phyloP scores from a whole-genome alignment of 2,797 vertebrate species.

The Pempheris klunzingeri region DNA sequence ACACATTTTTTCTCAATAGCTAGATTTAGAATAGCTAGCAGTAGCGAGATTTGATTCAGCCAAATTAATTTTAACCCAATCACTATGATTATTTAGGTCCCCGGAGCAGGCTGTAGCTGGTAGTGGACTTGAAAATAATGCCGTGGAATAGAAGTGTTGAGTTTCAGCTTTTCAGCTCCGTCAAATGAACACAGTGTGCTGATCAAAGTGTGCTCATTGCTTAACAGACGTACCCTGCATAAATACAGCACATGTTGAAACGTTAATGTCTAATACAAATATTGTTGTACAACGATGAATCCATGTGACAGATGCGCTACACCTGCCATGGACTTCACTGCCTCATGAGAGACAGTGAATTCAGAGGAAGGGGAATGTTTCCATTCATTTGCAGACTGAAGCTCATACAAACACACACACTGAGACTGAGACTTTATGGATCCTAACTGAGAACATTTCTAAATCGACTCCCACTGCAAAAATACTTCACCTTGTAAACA shows the following conservation, averaged over 20 bases:
- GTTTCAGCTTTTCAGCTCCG: conserved; percentile 24
- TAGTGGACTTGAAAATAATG: not conserved
- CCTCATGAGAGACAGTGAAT: not conserved
- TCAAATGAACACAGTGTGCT: not conserved
- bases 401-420: no score
- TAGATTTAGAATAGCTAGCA: no score
- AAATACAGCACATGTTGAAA: conserved; percentile 33
- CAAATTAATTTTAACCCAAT: not conserved
- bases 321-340: conserved; percentile 19
- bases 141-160: not conserved
- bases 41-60: conserved; percentile 9
- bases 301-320: conserved; percentile 10
- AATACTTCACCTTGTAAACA: conserved; percentile 34
- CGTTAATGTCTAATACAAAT: conserved; percentile 29
- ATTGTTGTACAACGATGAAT: conserved; percentile 9
- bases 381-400: conserved; percentile 25
- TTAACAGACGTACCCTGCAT: conserved; percentile 8
- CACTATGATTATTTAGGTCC: conserved; percentile 4
- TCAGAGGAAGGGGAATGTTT: conserved; percentile 17
- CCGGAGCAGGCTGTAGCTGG: conserved; percentile 19
- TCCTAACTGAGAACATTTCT: conserved; percentile 5
- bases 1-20: conserved; percentile 7
- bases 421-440: no score
- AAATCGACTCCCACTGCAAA: conserved; percentile 8
- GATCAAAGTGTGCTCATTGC: conserved; percentile 22